These are phyloP conservation scores for Megathymus violae DNA, from an alignment of 1,140 invertebrate genomes.

Conservation along the genomic window DNA sequence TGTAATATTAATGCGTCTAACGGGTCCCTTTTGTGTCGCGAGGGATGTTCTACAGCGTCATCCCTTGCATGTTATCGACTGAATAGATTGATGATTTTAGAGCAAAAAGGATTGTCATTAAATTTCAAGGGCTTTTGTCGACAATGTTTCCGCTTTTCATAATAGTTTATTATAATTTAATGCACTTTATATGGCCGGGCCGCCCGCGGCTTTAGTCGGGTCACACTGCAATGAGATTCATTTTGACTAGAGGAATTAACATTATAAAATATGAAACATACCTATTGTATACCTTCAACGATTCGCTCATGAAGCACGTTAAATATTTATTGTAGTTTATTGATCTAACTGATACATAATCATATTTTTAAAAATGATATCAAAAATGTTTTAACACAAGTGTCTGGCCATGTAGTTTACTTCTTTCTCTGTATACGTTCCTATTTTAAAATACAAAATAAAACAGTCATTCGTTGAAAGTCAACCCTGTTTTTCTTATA, in stretches of 20 bases:
- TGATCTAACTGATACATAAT: too few species aligned
- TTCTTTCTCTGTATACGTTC: too few species aligned
- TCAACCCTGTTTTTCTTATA: too few species aligned
- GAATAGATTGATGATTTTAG: constrained; percentile 58
- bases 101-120: constrained; percentile 57
- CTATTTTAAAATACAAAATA: too few species aligned
- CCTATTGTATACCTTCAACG: too few species aligned
- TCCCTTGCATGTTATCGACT: constrained; percentile 39
- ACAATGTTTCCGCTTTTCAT: constrained; percentile 39
- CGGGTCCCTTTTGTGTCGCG: constrained; percentile 58
- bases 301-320: too few species aligned
- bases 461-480: too few species aligned
- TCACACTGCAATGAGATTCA: constrained; percentile 1
- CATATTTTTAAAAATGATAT: too few species aligned
- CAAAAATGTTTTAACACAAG: too few species aligned
- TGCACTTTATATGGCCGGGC: constrained; percentile 7
- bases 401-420: too few species aligned
- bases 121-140: constrained; percentile 39
- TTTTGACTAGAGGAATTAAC: constrained; percentile 3
- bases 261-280: too few species aligned
- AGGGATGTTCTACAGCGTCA: constrained; percentile 51
- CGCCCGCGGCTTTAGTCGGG: constrained; percentile 13
- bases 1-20: constrained; percentile 70
- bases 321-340: too few species aligned
- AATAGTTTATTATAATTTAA: constrained; percentile 28